Evolutionary conservation across 2,888 invertebrate genomes (phyloP), one percentile per base, ranked within the genome.

Genomic region (Parasteatoda lunata): DNA sequence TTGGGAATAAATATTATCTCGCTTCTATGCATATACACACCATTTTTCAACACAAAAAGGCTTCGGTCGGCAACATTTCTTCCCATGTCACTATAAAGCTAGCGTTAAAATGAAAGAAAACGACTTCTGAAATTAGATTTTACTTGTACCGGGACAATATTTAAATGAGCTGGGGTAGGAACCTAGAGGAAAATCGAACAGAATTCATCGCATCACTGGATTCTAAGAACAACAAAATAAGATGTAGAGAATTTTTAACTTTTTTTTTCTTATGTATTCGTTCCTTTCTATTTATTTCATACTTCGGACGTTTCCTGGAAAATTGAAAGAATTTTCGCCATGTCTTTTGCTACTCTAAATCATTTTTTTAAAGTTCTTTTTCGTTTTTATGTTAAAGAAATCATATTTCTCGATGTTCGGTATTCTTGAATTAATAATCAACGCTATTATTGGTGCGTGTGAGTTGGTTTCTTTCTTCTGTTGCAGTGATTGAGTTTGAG

Each of bases 141-240:
- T 11, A 64, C 66, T 72, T 73, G 73, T 66, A 80, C 73, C 49
- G 71, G 64, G 52, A 66, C 80, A 80, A 80, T 72, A 80, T 80
- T 80, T 73, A 80, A 80, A 80, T 80, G 80, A 80, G 73, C 73
- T 73, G 54, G 72, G 59, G 72, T 48, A 13, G 72, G 72, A 73
- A 65, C 15, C 73, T 51, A 13, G 45, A 49, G 52, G 54, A 73
- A 66, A 65, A 45, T 72, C 52, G 72, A 52, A 51, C 64, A 65
- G 47, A 80, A 72, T 80, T 80, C 80, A 73, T 66, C 71, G 80
- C 73, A 13, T 73, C 51, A 49, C n/a, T 64, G 79, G 64, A 64
- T 51, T 68, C 72, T 73, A 80, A 80, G 73, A 73, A 80, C 73
- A 80, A 80, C 73, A 80, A 66, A 80, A 66, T 66, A 66, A 49